These are phyloP conservation scores for Lepus europaeus DNA, from an alignment of 2,113 vertebrate species.

Conservation along the genomic window DNA sequence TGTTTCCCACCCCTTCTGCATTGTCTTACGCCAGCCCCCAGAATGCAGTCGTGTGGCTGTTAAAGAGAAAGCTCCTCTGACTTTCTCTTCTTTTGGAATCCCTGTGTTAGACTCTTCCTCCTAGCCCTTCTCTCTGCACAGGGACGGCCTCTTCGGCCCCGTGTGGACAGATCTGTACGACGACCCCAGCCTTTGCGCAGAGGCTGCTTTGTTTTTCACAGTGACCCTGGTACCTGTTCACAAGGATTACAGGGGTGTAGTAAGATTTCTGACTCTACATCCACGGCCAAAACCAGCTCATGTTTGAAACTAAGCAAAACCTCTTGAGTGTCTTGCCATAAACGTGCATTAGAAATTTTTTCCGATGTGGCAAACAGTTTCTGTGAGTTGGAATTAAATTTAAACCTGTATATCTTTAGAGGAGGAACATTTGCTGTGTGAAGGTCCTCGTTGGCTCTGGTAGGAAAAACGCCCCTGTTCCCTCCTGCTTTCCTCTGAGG, in stretches of 20 bases:
- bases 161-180: too few species aligned
- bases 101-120: slow-evolving; percentile 53
- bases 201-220: slow-evolving; percentile 17
- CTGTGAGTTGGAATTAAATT: slow-evolving; percentile 84
- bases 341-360: slow-evolving; percentile 83
- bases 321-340: slow-evolving; percentile 76
- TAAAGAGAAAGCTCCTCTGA: background rate
- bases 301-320: slow-evolving; percentile 84
- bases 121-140: background rate
- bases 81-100: background rate
- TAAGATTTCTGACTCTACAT: slow-evolving; percentile 60
- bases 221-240: slow-evolving; percentile 47
- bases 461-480: background rate
- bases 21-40: background rate
- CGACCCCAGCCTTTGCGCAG: background rate
- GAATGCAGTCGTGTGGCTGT: background rate
- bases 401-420: slow-evolving; percentile 83
- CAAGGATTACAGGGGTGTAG: slow-evolving; percentile 44
- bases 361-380: slow-evolving; percentile 83
- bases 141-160: background rate
- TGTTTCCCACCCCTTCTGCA: background rate
- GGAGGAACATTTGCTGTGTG: background rate
- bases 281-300: slow-evolving; percentile 75
- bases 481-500: background rate
- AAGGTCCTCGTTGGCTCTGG: slow-evolving; percentile 38